These are phyloP conservation scores for Orthosia gothica DNA, from an alignment of 2,888 invertebrate species.

Conservation along the genomic window DNA sequence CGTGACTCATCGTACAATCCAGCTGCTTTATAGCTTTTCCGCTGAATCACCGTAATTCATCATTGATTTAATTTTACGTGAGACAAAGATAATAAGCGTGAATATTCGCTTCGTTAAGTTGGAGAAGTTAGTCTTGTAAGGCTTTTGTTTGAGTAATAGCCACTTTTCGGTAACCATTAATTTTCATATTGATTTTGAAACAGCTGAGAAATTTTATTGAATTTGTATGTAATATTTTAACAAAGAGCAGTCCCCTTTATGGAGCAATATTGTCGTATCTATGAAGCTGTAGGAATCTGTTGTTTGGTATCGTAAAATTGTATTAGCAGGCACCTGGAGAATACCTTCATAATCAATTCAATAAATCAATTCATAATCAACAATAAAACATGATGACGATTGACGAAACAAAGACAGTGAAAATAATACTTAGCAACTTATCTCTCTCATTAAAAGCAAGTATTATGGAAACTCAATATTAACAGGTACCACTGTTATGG, in stretches of 20 bases:
- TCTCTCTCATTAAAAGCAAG: constrained; percentile 1
- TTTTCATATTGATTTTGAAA: constrained; percentile 35
- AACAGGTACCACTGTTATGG: not conserved
- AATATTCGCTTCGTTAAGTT: constrained; percentile 52
- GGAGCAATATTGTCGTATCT: not conserved
- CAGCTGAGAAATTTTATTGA: not conserved
- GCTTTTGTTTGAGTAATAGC: constrained; percentile 40
- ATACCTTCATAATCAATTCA: too few species aligned
- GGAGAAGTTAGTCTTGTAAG: constrained; percentile 43
- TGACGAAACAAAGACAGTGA: constrained; percentile 20
- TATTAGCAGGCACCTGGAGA: too few species aligned
- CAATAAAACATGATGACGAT: constrained; percentile 4
- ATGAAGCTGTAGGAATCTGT: too few species aligned
- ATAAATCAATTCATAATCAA: not conserved
- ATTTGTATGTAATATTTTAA: not conserved
- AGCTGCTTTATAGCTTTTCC: constrained; percentile 78
- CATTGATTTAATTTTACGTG: too few species aligned
- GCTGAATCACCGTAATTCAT: constrained; percentile 72
- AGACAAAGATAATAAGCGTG: constrained; percentile 57
- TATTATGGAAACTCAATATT: not conserved
- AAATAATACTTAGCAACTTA: constrained; percentile 12
- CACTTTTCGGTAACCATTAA: constrained; percentile 43
- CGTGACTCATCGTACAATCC: constrained; percentile 76
- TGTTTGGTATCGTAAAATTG: not conserved
- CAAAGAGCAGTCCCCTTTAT: not conserved